Base-by-base conservation (phyloP, 2,797 vertebrate genomes). In the Anguilla pacifica region DNA sequence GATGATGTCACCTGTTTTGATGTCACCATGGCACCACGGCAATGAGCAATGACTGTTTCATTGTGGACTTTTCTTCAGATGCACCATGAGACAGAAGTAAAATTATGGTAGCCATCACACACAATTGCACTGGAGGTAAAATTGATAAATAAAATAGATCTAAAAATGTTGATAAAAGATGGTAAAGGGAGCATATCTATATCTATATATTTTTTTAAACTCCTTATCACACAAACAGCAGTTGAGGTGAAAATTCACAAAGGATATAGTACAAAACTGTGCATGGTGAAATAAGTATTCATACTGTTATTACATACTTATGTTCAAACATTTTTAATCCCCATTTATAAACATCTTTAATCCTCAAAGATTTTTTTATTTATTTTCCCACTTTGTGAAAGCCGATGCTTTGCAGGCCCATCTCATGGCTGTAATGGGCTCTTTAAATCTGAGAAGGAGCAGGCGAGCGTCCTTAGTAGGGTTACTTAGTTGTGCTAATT, bases 11-110 rank as follows among this genome's bases (percentile, higher is more conserved):
- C 4, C 19, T 17, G 35, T 81, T 49, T 1, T n/a, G 59, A 57
- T 59, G 84, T 59, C 55, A 46, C 35, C 35, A 4, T 5, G 3
- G 83, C 55, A 28, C 83, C 83, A 7, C n/a, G 57, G 84, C 39
- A 64, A 35, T 72, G 49, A 13, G 79, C 87, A 51, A 91, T 88
- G 83, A 70, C 82, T 49, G 61, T 74, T 9, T 85, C 87, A 51
- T 85, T 74, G n/a, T 25, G n/a, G 2, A n/a, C 70, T 17, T 88
- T 90, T 89, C 87, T 59, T 90, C 90, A 89, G 84, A 83, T 25
- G n/a, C 31, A 43, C 15, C 39, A 43, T 0, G 43, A 74, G 28
- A 77, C 7, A 77, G 9, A 39, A 43, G 31, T 13, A 39, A 74
- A 39, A 74, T 9, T 74, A 9, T 74, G 70, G 28, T 28, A 77